These are phyloP conservation scores for Hemichromis elongatus DNA, from an alignment of 2,113 vertebrate genomes.

Conservation along the genomic window DNA sequence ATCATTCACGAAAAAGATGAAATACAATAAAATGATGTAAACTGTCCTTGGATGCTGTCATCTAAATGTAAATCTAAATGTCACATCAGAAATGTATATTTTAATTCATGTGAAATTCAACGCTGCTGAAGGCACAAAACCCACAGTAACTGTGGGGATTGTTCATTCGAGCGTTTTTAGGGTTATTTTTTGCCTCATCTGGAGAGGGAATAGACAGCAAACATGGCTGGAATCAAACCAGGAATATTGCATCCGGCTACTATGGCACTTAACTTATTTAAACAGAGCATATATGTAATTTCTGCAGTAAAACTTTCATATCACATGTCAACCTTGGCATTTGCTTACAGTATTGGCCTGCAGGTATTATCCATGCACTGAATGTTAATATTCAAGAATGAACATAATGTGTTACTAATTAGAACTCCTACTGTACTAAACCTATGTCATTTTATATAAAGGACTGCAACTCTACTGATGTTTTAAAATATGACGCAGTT, in stretches of 20 bases:
- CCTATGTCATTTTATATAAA: neutral
- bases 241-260: neutral
- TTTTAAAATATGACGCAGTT: neutral
- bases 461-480: neutral
- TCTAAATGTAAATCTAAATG: constrained; percentile 34
- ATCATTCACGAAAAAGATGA: neutral
- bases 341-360: neutral
- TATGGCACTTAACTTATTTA: neutral
- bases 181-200: neutral
- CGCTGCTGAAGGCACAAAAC: neutral
- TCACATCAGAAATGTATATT: neutral
- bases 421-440: constrained; percentile 13
- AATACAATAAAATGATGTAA: neutral
- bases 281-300: neutral
- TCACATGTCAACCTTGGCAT: neutral
- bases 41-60: constrained; percentile 6
- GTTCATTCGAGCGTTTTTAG: neutral
- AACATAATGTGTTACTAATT: constrained; percentile 26
- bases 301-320: neutral
- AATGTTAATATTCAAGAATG: constrained; percentile 25
- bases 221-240: neutral
- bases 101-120: neutral
- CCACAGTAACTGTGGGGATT: neutral
- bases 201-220: neutral
- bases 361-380: constrained; percentile 34